Percentiles rank a stretch among this genome's conserved stretches.
Evolutionary conservation across 2,888 invertebrate genomes (phyloP).

Genomic region (Papilio elwesi): DNA sequence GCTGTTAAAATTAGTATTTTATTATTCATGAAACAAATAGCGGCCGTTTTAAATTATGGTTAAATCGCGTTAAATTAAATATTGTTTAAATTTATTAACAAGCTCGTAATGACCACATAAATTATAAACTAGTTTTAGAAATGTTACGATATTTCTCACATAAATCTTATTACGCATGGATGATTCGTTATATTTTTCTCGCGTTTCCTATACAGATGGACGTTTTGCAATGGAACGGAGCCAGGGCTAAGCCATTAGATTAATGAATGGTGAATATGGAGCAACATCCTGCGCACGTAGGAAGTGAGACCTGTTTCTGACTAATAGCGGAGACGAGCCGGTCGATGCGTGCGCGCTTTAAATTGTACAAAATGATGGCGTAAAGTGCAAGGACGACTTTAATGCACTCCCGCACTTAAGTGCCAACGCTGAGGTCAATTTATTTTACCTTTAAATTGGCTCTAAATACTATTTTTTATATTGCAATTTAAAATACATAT

Average conservation of each 20-base stretch:
- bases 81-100: not conserved
- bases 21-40: slow-evolving; percentile 55
- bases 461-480: slow-evolving; percentile 54
- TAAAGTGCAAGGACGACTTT: slow-evolving; percentile 70
- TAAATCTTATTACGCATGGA: slow-evolving; percentile 27
- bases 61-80: slow-evolving; percentile 40
- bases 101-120: slow-evolving; percentile 6
- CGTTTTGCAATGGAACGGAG: slow-evolving; percentile 71
- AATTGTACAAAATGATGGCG: slow-evolving; percentile 48
- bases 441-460: slow-evolving; percentile 39
- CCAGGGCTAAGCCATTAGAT: slow-evolving; percentile 64
- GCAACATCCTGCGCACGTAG: slow-evolving; percentile 78
- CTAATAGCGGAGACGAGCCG: slow-evolving; percentile 74
- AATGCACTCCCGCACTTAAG: slow-evolving; percentile 64
- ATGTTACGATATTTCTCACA: slow-evolving; percentile 35
- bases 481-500: slow-evolving; percentile 7
- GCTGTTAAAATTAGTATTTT: slow-evolving; percentile 58
- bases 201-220: slow-evolving; percentile 53
- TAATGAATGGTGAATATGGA: slow-evolving; percentile 78
- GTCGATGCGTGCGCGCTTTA: slow-evolving; percentile 48
- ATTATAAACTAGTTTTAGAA: slow-evolving; percentile 14
- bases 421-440: slow-evolving; percentile 57
- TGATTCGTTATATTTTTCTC: slow-evolving; percentile 43
- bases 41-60: slow-evolving; percentile 45
- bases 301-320: slow-evolving; percentile 76